A percentile compares a stretch with the other conserved stretches of the same genome.
Conservation (phyloP, 2,888 invertebrate species). For the Eueremaeus valkanovi region DNA sequence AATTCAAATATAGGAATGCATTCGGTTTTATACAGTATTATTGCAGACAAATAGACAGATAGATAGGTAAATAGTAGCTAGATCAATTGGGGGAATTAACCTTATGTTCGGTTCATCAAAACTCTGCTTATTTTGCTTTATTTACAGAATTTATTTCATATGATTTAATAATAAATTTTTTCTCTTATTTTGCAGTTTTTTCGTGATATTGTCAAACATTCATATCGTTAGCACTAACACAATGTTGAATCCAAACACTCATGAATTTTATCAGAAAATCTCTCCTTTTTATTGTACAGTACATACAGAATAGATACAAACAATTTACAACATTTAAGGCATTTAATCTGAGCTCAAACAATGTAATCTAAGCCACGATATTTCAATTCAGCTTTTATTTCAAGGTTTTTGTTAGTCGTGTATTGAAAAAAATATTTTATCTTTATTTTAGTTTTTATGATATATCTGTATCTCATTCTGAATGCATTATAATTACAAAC, state of each 20-base stretch:
- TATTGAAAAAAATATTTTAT: too few relatives aligned
- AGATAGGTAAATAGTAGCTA: background rate
- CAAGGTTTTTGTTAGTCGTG: background rate
- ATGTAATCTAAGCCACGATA: constrained; percentile 12
- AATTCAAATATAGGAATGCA: background rate
- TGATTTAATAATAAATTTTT: background rate
- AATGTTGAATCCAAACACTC: too few relatives aligned
- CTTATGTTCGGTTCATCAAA: background rate
- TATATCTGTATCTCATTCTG: background rate
- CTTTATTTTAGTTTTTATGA: background rate
- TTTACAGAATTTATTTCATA: constrained; percentile 2
- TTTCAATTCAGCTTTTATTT: background rate
- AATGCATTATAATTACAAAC: background rate
- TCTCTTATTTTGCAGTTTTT: background rate
- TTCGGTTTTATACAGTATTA: background rate
- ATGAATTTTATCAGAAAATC: too few relatives aligned
- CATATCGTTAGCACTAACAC: too few relatives aligned
- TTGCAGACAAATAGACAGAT: too few relatives aligned
- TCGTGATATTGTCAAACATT: too few relatives aligned
- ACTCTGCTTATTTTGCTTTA: background rate
- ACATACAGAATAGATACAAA: too few relatives aligned
- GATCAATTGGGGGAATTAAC: background rate
- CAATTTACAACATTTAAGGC: background rate
- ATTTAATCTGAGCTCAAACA: background rate
- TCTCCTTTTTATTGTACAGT: too few relatives aligned